Evolutionary conservation across 92 coral and sea anemone genomes (phyloP).

Genomic region (Paramuricea clavata): DNA sequence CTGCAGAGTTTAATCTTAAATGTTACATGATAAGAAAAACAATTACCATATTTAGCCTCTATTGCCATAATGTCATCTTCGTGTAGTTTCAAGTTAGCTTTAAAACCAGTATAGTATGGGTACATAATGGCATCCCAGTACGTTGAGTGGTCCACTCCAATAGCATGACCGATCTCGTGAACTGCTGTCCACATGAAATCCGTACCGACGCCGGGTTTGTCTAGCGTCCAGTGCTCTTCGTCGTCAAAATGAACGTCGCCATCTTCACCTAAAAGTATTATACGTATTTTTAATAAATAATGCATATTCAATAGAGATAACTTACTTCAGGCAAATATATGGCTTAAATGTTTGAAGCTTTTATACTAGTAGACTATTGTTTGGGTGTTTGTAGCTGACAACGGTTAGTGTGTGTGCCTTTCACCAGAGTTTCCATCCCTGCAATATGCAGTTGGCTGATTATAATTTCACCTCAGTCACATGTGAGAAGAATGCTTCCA

Average conservation of each 20-base stretch:
- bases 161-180: constrained; percentile 74
- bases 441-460: too few relatives aligned
- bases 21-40: constrained; percentile 26
- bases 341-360: too few relatives aligned
- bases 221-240: constrained; percentile 43
- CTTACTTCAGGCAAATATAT: too few relatives aligned
- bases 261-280: constrained; percentile 15
- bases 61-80: constrained; percentile 67
- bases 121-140: constrained; percentile 65
- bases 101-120: constrained; percentile 71
- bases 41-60: constrained; percentile 69
- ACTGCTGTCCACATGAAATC: constrained; percentile 66
- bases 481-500: too few relatives aligned
- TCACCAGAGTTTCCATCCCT: too few relatives aligned
- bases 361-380: too few relatives aligned
- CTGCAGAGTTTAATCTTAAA: too few relatives aligned
- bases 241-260: constrained; percentile 68
- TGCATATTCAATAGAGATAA: neutral
- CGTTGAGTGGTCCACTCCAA: constrained; percentile 72
- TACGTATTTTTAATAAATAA: neutral
- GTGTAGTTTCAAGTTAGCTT: constrained; percentile 39
- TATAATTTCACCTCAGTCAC: too few relatives aligned
- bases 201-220: constrained; percentile 31
- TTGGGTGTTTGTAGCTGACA: too few relatives aligned
- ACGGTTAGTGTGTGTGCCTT: neutral